Conservation (phyloP, 2,113 vertebrate species). For the Sapajus apella region DNA sequence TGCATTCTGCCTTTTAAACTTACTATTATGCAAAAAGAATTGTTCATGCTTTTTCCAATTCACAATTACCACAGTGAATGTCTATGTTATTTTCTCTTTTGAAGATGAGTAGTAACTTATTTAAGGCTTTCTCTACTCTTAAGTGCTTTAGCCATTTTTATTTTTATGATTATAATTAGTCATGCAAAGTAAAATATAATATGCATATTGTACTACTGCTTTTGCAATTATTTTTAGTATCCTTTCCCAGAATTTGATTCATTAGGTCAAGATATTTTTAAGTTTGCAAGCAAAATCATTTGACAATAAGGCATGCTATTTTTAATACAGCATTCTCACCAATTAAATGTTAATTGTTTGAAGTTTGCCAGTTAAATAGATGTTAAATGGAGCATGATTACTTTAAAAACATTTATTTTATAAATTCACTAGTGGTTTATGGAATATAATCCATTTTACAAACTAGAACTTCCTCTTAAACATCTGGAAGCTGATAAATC, state of each 20-base stretch:
- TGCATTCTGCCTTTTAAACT: background rate
- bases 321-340: constrained; percentile 9
- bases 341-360: background rate
- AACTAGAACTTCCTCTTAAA: background rate
- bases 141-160: background rate
- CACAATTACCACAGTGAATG: background rate
- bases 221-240: constrained; percentile 26
- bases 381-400: background rate
- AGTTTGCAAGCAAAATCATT: background rate
- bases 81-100: constrained; percentile 1
- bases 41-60: background rate
- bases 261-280: background rate
- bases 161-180: constrained; percentile 34
- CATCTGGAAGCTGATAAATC: background rate
- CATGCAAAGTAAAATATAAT: constrained; percentile 37
- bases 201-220: background rate
- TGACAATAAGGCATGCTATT: background rate
- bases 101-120: background rate
- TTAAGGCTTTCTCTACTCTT: background rate
- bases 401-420: background rate
- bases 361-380: background rate
- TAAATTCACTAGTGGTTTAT: background rate
- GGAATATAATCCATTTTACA: background rate
- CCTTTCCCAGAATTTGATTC: background rate
- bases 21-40: background rate